A percentile compares a stretch with the other conserved stretches of the same genome.
phyloP scores from a whole-genome alignment of 2,888 invertebrate genomes.

The Acronicta psi region DNA sequence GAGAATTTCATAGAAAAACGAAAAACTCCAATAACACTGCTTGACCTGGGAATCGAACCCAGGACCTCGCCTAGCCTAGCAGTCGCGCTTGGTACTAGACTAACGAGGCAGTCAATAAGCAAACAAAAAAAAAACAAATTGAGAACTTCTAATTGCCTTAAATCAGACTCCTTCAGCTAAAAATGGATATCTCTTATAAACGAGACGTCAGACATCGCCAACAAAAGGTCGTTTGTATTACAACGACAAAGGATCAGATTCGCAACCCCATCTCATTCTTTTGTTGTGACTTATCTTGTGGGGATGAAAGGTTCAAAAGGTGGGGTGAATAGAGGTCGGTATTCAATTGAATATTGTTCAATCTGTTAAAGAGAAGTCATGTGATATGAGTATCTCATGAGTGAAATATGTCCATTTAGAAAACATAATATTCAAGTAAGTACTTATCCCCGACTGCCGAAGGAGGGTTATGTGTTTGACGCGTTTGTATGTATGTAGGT shows the following conservation, averaged over 20 bases:
- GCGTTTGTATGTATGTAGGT: too few species aligned
- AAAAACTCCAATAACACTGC: too few species aligned
- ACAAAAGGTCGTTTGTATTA: slow-evolving; percentile 24
- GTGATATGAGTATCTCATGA: background rate
- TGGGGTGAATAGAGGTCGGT: slow-evolving; percentile 2
- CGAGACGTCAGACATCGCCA: slow-evolving; percentile 9
- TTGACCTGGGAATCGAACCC: too few species aligned
- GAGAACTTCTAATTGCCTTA: slow-evolving; percentile 1
- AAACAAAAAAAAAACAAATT: background rate
- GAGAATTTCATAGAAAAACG: too few species aligned
- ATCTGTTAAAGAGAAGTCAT: slow-evolving; percentile 7
- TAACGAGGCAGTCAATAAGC: too few species aligned
- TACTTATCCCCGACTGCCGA: too few species aligned
- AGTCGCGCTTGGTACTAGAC: too few species aligned
- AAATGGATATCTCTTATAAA: slow-evolving; percentile 17
- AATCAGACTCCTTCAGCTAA: background rate
- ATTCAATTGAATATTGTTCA: slow-evolving; percentile 11
- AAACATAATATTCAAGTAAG: too few species aligned
- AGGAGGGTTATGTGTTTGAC: too few species aligned
- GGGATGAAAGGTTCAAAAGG: slow-evolving; percentile 16
- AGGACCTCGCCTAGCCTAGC: too few species aligned
- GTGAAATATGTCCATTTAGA: too few species aligned
- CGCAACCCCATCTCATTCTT: slow-evolving; percentile 13
- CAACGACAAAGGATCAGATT: slow-evolving; percentile 35
- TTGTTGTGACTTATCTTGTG: slow-evolving; percentile 33